Conservation (phyloP, 2,797 vertebrate genomes). For the Myotis findleyi region DNA sequence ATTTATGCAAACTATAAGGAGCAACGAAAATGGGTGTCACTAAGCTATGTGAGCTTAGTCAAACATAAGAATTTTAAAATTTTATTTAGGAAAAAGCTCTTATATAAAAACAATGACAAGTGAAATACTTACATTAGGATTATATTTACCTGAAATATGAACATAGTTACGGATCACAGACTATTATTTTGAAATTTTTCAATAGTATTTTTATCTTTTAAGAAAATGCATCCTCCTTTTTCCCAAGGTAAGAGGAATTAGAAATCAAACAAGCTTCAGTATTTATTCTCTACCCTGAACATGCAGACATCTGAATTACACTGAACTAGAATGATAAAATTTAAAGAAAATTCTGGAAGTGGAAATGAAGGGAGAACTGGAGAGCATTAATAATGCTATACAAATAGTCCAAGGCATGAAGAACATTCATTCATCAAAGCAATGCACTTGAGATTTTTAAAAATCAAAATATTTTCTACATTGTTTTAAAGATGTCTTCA, state of each 20-base stretch:
- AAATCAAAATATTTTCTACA: neutral
- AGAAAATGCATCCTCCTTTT: neutral
- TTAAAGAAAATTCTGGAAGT: neutral
- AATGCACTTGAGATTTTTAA: neutral
- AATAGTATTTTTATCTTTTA: constrained; percentile 14
- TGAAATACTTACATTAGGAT: neutral
- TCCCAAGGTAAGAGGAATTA: neutral
- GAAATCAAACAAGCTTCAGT: neutral
- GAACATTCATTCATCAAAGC: neutral
- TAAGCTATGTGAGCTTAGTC: neutral
- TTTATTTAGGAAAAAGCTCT: constrained; percentile 14
- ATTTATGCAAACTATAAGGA: neutral
- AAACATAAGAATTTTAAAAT: neutral
- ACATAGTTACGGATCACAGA: neutral
- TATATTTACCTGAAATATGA: neutral
- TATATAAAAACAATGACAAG: neutral
- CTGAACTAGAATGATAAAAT: neutral
- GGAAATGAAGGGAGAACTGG: neutral
- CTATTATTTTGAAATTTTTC: neutral
- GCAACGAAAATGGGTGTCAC: too few relatives aligned
- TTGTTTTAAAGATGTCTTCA: neutral
- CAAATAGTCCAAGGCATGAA: neutral
- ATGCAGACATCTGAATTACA: neutral
- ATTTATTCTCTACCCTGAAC: neutral
- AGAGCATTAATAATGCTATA: neutral